phyloP scores from a whole-genome alignment of 2,888 invertebrate species.

The Leptopilina syphax region DNA sequence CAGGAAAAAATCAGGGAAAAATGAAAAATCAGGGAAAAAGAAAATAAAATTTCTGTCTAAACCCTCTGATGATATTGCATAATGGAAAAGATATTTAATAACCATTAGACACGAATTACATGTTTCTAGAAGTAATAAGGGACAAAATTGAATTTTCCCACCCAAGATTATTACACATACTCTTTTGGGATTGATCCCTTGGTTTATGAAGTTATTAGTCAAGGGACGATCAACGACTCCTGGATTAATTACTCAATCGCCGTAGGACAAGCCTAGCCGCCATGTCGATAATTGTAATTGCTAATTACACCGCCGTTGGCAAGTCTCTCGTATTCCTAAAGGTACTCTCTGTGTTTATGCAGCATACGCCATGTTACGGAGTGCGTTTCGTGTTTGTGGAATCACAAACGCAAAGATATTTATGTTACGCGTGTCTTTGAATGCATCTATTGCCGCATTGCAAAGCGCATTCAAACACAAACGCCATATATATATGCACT shows the following conservation, averaged over 20 bases:
- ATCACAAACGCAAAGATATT: conserved; percentile 1
- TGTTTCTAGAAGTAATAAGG: conserved; percentile 1
- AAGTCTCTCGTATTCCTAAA: conserved; percentile 46
- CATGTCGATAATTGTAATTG: conserved; percentile 57
- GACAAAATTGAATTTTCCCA: not conserved
- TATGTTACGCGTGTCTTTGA: not conserved
- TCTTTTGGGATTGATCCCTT: conserved; percentile 28
- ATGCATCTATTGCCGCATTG: not conserved
- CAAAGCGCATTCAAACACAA: not conserved
- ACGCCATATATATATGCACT: too few species aligned
- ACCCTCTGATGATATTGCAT: too few species aligned
- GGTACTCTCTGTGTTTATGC: conserved; percentile 11
- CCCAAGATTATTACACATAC: conserved; percentile 3
- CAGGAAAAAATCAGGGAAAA: too few species aligned
- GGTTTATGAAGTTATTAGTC: conserved; percentile 28
- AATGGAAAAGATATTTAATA: too few species aligned
- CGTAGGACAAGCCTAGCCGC: conserved; percentile 50
- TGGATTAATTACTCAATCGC: conserved; percentile 42
- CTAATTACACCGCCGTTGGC: conserved; percentile 55
- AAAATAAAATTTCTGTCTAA: too few species aligned
- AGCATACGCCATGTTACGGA: not conserved
- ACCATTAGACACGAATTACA: not conserved
- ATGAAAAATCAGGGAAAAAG: too few species aligned
- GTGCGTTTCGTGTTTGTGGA: conserved; percentile 21
- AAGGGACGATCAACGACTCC: conserved; percentile 36